Evolutionary conservation across 92 coral and sea anemone species (phyloP), one percentile per base, ranked within the genome.

Genomic region (Zoanthus solanderi): DNA sequence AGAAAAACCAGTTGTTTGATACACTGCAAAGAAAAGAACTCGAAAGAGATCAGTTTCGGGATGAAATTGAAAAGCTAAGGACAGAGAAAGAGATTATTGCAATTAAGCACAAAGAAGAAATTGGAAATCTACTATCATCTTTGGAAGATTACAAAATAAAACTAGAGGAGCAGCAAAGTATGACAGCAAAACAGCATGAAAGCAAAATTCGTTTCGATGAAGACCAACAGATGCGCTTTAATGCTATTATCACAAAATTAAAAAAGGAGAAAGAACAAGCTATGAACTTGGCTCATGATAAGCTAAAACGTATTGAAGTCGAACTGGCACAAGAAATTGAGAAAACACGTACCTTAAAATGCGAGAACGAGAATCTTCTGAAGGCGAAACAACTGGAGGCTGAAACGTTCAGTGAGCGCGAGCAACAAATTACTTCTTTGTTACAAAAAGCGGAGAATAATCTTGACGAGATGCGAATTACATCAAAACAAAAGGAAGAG

Each of bases 171-270:
- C 98, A 93, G 47, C 93, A 95, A 23, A 85, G 84, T 23, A 71
- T 84, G 63, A 72, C 94, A 3, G 86, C 83, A 67, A 95, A 88
- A 52, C 87, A 87, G 48, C 90, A 91, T 17, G 98, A 91, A 58
- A 91, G 63, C 72, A 89, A 88, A 71, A 84, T 83, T 50, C 96
- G 94, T 9, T 92, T 88, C 56, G 99, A 95, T 45, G 99, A 94
- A 83, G 99, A 91, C 71, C 97, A 97, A 71, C 99, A 97, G 83
- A 97, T 90, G 65, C 92, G 99, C 30, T 95, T 97, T 76, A 97
- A 97, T 84, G 91, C 95, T 31, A 92, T 96, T 6, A 95, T 97
- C 48, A 90, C 89, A 91, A 92, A 93, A 76, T 53, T 97, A 50
- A 95, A 94, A 81, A 92, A 89, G 30, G 99, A 97, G 84, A 95